Base-by-base conservation (phyloP, 2,113 vertebrate species). In the Ceyx cyanopectus region DNA sequence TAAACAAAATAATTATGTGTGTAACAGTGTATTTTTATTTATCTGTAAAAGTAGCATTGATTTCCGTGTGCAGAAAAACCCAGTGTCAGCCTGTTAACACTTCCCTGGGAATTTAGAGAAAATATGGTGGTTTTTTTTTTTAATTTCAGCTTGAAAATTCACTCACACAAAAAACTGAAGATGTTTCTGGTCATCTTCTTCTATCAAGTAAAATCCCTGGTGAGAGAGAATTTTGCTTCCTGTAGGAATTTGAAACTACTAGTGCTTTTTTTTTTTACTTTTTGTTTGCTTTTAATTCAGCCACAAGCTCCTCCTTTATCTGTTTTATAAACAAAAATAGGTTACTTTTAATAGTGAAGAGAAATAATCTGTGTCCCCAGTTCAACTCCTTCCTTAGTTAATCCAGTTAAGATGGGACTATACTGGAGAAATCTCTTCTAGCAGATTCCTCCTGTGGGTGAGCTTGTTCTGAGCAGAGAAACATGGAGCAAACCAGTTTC, bases 191-290 rank as follows among this genome's bases (percentile, higher is more conserved):
- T 79, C 92, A 94, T 41, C 92, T 95, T 86, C 69, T 77, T 53
- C 93, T 75, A 13, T 97, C 97, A 87, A 90, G 58, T 30, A 84
- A 65, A 30, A 97, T 96, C n/a, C 94, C 96, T 48, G 97, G 98
- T 98, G 87, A 97, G 98, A 97, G 58, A 75, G 34, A 90, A 68
- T 62, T 86, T 67, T 69, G 13, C 21, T 85, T 87, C 15, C 58
- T 76, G 2, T 37, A 78, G 79, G 17, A 30, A 12, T 83, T 61
- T 85, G 86, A 85, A 81, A 79, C 56, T 56, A 10, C 6, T 12
- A 26, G 6, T 77, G 53, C 24, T 7, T 17, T 46, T 18, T 63
- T 6, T 15, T 30, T 10, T 63, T 29, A 29, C 43, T 45, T 22
- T 43, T 43, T 29, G 20, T 30, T 43, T 29, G 20, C 21, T 29